phyloP scores from a whole-genome alignment of 2,888 invertebrate species.

The Ctena decussata region DNA sequence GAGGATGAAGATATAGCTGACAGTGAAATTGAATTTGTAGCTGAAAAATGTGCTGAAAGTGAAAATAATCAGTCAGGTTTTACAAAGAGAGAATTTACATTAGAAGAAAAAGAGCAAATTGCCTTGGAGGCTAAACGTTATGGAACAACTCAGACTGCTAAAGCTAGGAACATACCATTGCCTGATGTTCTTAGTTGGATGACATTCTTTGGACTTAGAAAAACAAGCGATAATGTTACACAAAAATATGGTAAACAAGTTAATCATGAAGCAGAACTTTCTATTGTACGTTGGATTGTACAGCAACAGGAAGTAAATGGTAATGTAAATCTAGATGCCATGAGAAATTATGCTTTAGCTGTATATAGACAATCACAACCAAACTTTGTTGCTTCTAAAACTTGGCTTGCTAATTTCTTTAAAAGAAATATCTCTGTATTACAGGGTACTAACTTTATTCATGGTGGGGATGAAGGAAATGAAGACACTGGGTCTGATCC shows the following conservation, averaged over 20 bases:
- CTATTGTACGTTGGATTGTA: slow-evolving; percentile 58
- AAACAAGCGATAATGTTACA: slow-evolving; percentile 22
- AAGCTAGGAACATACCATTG: slow-evolving; percentile 49
- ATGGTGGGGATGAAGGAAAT: slow-evolving; percentile 28
- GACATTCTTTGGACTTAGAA: slow-evolving; percentile 57
- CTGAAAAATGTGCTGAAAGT: background rate
- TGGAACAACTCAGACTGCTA: slow-evolving; percentile 56
- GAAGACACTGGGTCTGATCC: background rate
- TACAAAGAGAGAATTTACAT: background rate
- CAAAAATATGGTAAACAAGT: slow-evolving; percentile 48
- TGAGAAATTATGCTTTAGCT: slow-evolving; percentile 58
- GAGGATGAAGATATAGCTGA: slow-evolving; percentile 41
- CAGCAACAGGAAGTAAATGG: slow-evolving; percentile 57
- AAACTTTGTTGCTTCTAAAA: slow-evolving; percentile 56
- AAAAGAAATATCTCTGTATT: slow-evolving; percentile 55
- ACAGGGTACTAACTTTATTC: slow-evolving; percentile 56
- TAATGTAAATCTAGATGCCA: slow-evolving; percentile 49
- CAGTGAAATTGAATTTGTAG: slow-evolving; percentile 9
- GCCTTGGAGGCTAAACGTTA: slow-evolving; percentile 60
- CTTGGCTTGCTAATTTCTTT: slow-evolving; percentile 61
- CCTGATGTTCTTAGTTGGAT: slow-evolving; percentile 61
- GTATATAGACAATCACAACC: slow-evolving; percentile 51
- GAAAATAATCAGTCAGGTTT: background rate
- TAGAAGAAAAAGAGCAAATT: slow-evolving; percentile 59
- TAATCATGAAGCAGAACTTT: slow-evolving; percentile 52